Evolutionary conservation across 1,140 invertebrate genomes (phyloP), one percentile per base, ranked within the genome.

Genomic region (Patella vulgata): DNA sequence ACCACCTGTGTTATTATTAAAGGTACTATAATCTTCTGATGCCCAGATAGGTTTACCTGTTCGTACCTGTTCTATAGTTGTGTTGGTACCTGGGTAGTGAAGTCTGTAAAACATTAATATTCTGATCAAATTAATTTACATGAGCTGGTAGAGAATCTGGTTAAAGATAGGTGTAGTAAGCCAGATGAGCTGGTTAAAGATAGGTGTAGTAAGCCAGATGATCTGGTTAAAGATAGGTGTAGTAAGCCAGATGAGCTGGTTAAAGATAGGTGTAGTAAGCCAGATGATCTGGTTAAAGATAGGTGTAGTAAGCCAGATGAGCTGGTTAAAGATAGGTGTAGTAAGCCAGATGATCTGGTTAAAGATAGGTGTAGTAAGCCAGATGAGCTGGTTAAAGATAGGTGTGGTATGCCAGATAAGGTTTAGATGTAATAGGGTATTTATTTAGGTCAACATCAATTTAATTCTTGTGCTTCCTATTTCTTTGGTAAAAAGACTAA

Each of bases 21-120:
- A 79, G 21, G 81, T 80, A 56, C 79, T 82, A 66, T 77, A 83
- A 66, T 83, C 81, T 67, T 83, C 81, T 11, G 80, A 82, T 30
- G 81, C 56, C 80, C 79, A 83, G 14, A 83, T 56, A 8, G 65
- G 71, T 59, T 73, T 78, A 1, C 71, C 73, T 3, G 69, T 70
- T 44, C 68, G 25, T 6, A 71, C 25, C 11, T 75, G 71, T 51
- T 44, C 59, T 9, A 55, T 30, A 14, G 75, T 58, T 21, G 63
- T 68, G 0, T 42, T 25, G 25, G 78, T 79, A 5, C 79, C 78
- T 3, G 79, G 79, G 46, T 82, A 82, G 56, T 82, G 80, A 6
- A 53, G 65, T 23, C 79, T 80, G 36, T 8, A 51, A 25, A 25
- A 55, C 51, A 33, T n/a, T 11, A 39, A 44, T 14, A 4, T n/a